These are phyloP conservation scores for Diuraphis noxia DNA, from an alignment of 1,140 invertebrate genomes.

Conservation along the genomic window DNA sequence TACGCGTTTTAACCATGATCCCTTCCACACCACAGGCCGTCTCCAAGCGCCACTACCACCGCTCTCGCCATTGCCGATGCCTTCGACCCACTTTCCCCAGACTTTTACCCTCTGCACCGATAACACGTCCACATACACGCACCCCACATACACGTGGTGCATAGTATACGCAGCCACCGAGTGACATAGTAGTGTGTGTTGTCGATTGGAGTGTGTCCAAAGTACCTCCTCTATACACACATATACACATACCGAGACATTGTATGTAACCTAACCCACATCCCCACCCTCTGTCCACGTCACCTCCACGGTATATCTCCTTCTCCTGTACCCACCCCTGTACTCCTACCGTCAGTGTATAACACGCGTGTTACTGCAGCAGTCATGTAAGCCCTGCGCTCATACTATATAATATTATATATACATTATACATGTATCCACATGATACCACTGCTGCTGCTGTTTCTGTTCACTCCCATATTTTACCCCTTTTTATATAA, in stretches of 20 bases:
- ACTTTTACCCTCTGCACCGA: background rate
- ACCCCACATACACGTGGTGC: background rate
- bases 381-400: background rate
- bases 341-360: background rate
- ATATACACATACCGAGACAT: background rate
- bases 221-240: background rate
- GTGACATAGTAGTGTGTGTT: background rate
- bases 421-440: background rate
- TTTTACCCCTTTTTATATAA: background rate
- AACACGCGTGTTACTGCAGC: background rate
- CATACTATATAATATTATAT: background rate
- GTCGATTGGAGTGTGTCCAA: slow-evolving; percentile 36
- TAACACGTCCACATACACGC: background rate
- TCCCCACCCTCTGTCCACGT: background rate
- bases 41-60: background rate
- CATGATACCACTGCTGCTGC: background rate
- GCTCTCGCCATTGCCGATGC: background rate
- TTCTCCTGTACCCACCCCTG: background rate
- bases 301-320: background rate
- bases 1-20: background rate
- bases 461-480: background rate
- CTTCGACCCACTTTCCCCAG: background rate
- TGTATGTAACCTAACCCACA: background rate
- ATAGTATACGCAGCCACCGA: background rate
- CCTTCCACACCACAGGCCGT: background rate